Evolutionary conservation across 2,113 vertebrate genomes (phyloP).

Genomic region (Phoxinus phoxinus): DNA sequence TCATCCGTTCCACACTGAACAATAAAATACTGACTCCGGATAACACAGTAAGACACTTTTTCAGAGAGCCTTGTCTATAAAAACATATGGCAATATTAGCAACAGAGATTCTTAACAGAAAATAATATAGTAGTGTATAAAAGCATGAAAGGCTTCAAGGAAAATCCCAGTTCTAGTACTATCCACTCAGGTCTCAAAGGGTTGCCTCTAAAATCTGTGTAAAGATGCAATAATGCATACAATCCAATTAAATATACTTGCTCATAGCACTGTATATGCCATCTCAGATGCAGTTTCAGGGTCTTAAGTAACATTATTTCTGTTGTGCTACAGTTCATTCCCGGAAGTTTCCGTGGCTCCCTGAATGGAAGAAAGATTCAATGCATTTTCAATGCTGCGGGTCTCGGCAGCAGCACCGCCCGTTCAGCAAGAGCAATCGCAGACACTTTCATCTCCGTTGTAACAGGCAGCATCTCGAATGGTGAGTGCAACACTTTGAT

Average conservation of each 20-base stretch:
- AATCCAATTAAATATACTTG: not conserved
- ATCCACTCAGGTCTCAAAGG: not conserved
- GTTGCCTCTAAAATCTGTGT: not conserved
- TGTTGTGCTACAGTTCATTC: slow-evolving; percentile 40
- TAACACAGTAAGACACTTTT: slow-evolving; percentile 50
- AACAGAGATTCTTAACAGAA: not conserved
- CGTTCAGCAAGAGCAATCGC: not conserved
- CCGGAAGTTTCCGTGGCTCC: slow-evolving; percentile 41
- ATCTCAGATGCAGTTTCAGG: not conserved
- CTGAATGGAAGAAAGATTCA: slow-evolving; percentile 23
- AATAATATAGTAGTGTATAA: not conserved
- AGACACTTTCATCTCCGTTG: rapidly evolving
- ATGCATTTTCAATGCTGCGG: slow-evolving; percentile 62
- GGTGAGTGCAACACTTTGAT: slow-evolving; percentile 51
- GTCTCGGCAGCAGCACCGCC: rapidly evolving
- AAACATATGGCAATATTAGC: not conserved
- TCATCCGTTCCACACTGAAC: slow-evolving; percentile 6
- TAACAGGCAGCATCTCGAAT: not conserved
- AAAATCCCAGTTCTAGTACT: not conserved
- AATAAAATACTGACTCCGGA: rapidly evolving
- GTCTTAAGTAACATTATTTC: not conserved
- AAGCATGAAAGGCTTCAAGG: not conserved
- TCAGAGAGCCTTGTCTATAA: not conserved
- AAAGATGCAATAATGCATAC: not conserved
- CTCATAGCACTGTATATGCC: not conserved